Percentiles rank a stretch among this genome's conserved stretches.
phyloP scores from a whole-genome alignment of 2,113 vertebrate species.

The Carettochelys insculpta region DNA sequence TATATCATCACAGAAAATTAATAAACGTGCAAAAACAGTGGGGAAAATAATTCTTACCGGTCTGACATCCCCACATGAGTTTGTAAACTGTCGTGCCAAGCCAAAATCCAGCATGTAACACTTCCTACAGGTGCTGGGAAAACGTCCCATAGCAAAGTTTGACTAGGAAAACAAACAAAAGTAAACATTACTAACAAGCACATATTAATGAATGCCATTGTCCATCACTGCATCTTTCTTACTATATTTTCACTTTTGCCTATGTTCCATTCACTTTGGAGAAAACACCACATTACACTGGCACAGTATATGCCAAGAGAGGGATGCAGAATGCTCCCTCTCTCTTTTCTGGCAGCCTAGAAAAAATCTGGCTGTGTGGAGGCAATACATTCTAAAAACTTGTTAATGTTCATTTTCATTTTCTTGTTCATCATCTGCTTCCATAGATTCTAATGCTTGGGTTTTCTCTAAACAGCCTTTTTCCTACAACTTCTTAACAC shows the following conservation, averaged over 20 bases:
- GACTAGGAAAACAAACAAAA: conserved; percentile 82
- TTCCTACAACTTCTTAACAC: neutral
- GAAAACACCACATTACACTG: neutral
- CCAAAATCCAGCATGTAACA: conserved; percentile 99
- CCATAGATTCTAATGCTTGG: neutral
- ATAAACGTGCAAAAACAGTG: neutral
- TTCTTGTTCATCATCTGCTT: neutral
- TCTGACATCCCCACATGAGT: conserved; percentile 97
- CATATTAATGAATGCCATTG: fast-evolving
- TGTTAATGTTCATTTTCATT: neutral
- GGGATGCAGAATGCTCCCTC: neutral
- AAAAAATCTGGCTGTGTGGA: neutral
- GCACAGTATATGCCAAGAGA: neutral
- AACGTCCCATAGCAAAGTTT: conserved; percentile 98
- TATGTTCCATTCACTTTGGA: neutral
- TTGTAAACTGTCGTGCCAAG: conserved; percentile 97
- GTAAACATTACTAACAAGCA: neutral
- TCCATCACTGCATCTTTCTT: neutral
- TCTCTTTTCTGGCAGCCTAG: neutral
- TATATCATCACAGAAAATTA: neutral
- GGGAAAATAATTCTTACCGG: conserved; percentile 85
- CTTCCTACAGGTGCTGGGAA: conserved; percentile 95
- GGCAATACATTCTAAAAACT: neutral
- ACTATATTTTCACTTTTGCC: neutral
- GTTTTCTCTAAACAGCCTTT: neutral